Percentiles rank a stretch among this genome's conserved stretches.
Evolutionary conservation across 2,888 invertebrate species (phyloP).

Genomic region (Minunthozetes semirufus): DNA sequence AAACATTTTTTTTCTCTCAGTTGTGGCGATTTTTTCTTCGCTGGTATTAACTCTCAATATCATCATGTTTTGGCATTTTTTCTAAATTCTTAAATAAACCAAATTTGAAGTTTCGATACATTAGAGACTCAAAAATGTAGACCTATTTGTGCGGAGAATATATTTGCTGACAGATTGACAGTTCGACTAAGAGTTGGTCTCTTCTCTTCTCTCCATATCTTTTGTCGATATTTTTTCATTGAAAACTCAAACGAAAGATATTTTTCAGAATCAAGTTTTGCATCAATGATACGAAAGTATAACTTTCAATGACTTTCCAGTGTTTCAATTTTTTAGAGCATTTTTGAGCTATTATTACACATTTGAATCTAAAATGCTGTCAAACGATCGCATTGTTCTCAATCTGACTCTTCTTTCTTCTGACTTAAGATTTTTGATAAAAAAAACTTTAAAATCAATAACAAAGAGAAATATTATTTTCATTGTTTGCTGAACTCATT

Average conservation of each 20-base stretch:
- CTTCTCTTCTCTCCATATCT: constrained; percentile 8
- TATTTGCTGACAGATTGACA: constrained; percentile 25
- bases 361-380: constrained; percentile 13
- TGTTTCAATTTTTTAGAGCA: neutral
- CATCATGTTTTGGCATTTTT: neutral
- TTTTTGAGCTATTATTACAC: neutral
- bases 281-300: constrained; percentile 10
- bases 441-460: neutral
- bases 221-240: neutral
- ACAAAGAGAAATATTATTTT: neutral
- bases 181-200: neutral
- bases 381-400: constrained; percentile 3
- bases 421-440: neutral
- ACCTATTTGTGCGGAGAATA: constrained; percentile 3
- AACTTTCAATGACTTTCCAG: neutral
- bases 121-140: neutral
- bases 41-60: neutral
- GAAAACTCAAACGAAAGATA: neutral
- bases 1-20: neutral
- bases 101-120: constrained; percentile 12
- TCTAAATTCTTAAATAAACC: constrained; percentile 1
- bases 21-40: neutral
- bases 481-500: neutral
- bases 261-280: neutral
- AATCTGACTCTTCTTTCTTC: neutral